A percentile compares a stretch with the other conserved stretches of the same genome.
phyloP scores from a whole-genome alignment of 2,797 vertebrate species.

The Arnoldichthys spilopterus region DNA sequence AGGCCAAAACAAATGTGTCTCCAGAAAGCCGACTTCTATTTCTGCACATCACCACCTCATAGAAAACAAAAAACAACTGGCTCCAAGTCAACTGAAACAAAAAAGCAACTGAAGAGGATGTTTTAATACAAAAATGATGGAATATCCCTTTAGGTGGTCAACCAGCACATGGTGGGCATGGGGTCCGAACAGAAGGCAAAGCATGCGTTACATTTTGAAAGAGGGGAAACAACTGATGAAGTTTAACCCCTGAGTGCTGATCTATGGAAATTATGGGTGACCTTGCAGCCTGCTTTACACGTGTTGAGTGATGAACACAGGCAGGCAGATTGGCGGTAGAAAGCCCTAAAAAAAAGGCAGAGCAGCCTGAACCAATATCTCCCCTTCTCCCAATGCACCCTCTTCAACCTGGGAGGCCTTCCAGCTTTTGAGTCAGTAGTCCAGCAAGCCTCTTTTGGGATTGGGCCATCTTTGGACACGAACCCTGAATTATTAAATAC shows the following conservation, averaged over 20 bases:
- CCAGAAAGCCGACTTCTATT: not conserved
- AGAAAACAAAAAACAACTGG: not conserved
- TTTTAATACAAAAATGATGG: constrained; percentile 37
- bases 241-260: constrained; percentile 71
- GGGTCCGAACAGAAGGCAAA: constrained; percentile 21
- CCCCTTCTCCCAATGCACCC: constrained; percentile 39
- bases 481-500: constrained; percentile 81
- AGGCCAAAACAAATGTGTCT: not conserved
- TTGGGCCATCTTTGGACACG: constrained; percentile 84
- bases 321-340: constrained; percentile 28
- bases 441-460: constrained; percentile 61
- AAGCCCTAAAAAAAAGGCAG: constrained; percentile 21
- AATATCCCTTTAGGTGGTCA: constrained; percentile 21
- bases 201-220: constrained; percentile 37
- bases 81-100: not conserved
- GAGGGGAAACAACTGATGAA: constrained; percentile 48
- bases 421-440: constrained; percentile 55
- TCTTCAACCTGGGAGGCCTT: constrained; percentile 39
- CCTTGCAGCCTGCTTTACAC: constrained; percentile 31
- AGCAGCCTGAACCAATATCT: constrained; percentile 47
- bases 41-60: not conserved
- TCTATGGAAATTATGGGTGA: constrained; percentile 38
- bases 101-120: not conserved
- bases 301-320: constrained; percentile 50
- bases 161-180: constrained; percentile 1